Conservation (phyloP, 2,888 invertebrate genomes). For the Melinaea marsaeus region DNA sequence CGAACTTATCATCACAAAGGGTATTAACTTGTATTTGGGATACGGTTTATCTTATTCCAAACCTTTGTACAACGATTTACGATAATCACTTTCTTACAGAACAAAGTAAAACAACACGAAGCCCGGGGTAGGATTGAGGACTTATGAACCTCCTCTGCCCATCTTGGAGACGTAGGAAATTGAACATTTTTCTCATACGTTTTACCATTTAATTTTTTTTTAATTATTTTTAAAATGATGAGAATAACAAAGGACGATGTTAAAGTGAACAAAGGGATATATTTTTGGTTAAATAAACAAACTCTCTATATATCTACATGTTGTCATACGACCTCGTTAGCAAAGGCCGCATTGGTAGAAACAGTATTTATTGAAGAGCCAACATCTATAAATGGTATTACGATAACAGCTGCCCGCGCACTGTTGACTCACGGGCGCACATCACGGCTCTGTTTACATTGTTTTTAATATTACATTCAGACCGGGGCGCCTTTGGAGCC, state of each 20-base stretch:
- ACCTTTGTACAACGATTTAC: not conserved
- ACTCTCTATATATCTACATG: slow-evolving; percentile 16
- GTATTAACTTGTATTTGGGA: slow-evolving; percentile 19
- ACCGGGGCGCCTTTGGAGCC: no score
- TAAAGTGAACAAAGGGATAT: not conserved
- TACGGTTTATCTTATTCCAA: slow-evolving; percentile 14
- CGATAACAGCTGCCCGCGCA: slow-evolving; percentile 46
- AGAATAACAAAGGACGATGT: not conserved
- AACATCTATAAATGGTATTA: slow-evolving; percentile 53
- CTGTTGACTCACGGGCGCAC: slow-evolving; percentile 50
- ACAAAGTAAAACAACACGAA: no score
- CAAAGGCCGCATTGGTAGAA: slow-evolving; percentile 29
- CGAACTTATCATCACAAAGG: slow-evolving; percentile 30
- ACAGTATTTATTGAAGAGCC: slow-evolving; percentile 30
- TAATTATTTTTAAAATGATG: not conserved
- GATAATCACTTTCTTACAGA: not conserved
- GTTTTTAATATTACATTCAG: slow-evolving; percentile 18
- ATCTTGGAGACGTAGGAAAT: no score
- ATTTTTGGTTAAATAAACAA: not conserved
- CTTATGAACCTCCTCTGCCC: no score
- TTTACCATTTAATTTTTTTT: no score
- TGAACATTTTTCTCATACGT: no score
- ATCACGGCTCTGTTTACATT: slow-evolving; percentile 41
- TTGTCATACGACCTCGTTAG: slow-evolving; percentile 26
- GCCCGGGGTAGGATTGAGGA: no score